Base-by-base conservation (phyloP, 1,140 invertebrate genomes). In the Lepidurus arcticus region DNA sequence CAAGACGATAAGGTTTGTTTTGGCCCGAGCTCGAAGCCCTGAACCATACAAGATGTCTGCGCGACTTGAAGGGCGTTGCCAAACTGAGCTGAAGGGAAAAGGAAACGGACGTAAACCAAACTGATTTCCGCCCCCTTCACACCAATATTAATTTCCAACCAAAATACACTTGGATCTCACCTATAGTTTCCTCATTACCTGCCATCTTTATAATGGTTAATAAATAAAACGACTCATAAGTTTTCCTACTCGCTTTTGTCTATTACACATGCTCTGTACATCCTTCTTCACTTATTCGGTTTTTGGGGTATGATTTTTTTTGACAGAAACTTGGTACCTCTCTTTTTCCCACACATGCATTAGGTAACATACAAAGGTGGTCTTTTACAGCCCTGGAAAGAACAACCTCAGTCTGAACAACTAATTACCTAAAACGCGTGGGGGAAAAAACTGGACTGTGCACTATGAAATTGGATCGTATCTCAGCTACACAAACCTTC, bases 231-330 rank as follows among this genome's bases (percentile, higher is more conserved):
- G 13, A 65, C 8, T 65, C n/a, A 65, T 13, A 21, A 1, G 16
- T 65, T 65, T 65, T 65, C 53, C 53, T 65, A 65, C 53, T 65
- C 53, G 53, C 53, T 13, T 65, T 65, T 65, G 53, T 65, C 53
- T 65, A 65, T 65, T 65, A 65, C 53, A 65, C 53, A 65, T 65
- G 53, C 53, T 65, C 53, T 65, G 53, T 65, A 65, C 53, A 65
- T 65, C 21, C 53, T 65, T 65, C 53, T 65, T 65, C 53, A 65
- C 53, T 65, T 65, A 65, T 65, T 65, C 53, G 53, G n/a, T 65
- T 65, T 13, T 65, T 65, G 16, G 16, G 16, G 53, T 65, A 65
- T 65, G 53, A 21, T 13, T 65, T 65, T 65, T 65, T 65, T 65
- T 21, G 53, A 65, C 53, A 65, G 53, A 65, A 65, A 65, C 16